These are phyloP conservation scores for Ptiloglossa arizonensis DNA, from an alignment of 1,140 invertebrate genomes.

Conservation along the genomic window DNA sequence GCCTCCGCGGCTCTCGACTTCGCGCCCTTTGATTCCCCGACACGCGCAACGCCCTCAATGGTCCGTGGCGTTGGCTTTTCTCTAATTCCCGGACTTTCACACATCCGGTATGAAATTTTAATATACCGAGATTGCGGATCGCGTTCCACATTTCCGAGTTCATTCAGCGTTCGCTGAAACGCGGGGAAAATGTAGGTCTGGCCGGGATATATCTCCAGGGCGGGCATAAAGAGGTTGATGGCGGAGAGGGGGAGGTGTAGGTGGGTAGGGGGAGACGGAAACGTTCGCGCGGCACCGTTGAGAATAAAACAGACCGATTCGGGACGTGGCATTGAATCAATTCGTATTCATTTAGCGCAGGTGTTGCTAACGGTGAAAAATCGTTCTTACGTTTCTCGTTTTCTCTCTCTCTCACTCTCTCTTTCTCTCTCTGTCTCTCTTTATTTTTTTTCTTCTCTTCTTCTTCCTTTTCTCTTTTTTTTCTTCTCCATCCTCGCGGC, in stretches of 20 bases:
- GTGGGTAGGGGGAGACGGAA: no score
- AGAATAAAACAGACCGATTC: constrained; percentile 59
- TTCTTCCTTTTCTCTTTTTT: no score
- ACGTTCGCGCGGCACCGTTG: constrained; percentile 41
- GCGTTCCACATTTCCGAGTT: constrained; percentile 33
- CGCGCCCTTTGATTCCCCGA: constrained; percentile 20
- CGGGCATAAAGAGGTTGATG: background rate
- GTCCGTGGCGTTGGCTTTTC: background rate
- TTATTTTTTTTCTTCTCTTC: no score
- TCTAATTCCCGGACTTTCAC: constrained; percentile 38
- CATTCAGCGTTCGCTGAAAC: constrained; percentile 31
- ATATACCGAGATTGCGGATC: constrained; percentile 44
- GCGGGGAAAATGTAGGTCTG: constrained; percentile 16
- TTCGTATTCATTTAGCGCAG: constrained; percentile 72
- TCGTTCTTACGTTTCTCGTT: constrained; percentile 66
- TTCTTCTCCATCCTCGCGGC: background rate
- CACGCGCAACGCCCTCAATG: constrained; percentile 11
- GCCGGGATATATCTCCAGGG: background rate
- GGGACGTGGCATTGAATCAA: constrained; percentile 62
- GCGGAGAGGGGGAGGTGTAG: background rate
- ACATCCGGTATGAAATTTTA: constrained; percentile 47
- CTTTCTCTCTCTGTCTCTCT: no score
- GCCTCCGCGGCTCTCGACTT: background rate
- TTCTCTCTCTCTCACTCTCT: no score
- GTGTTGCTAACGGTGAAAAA: constrained; percentile 70